These are phyloP conservation scores for Anthonomus grandis DNA, from an alignment of 1,140 invertebrate genomes.

Conservation along the genomic window DNA sequence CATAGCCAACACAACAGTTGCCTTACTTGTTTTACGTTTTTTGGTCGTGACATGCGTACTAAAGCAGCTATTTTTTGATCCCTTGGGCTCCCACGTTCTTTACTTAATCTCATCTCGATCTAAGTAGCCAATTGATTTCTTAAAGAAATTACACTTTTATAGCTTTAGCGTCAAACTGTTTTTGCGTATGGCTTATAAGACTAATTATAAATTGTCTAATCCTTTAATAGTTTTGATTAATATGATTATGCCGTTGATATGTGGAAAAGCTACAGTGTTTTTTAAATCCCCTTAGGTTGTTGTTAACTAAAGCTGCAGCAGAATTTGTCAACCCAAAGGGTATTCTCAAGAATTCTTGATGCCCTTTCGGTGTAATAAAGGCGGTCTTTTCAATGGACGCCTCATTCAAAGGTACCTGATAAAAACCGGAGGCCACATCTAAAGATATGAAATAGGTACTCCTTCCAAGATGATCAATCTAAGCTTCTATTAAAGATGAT, in stretches of 20 bases:
- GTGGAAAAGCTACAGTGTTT: slow-evolving; percentile 15
- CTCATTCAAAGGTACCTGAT: slow-evolving; percentile 39
- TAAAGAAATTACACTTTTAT: neutral
- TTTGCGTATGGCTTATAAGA: slow-evolving; percentile 6
- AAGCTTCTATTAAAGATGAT: slow-evolving; percentile 44
- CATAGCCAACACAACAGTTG: neutral
- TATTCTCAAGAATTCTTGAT: slow-evolving; percentile 38
- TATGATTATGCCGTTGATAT: slow-evolving; percentile 27
- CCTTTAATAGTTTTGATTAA: slow-evolving; percentile 1
- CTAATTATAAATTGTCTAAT: slow-evolving; percentile 5
- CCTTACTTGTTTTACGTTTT: neutral
- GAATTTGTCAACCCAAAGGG: slow-evolving; percentile 46
- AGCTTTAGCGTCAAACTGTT: neutral
- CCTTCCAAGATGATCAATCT: slow-evolving; percentile 30
- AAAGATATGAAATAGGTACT: slow-evolving; percentile 35
- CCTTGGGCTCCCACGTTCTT: neutral
- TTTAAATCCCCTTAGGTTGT: slow-evolving; percentile 1
- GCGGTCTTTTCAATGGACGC: slow-evolving; percentile 39
- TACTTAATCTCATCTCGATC: neutral
- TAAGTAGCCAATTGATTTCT: neutral
- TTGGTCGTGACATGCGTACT: neutral
- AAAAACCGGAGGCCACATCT: slow-evolving; percentile 34
- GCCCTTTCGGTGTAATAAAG: slow-evolving; percentile 34
- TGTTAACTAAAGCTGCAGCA: slow-evolving; percentile 44
- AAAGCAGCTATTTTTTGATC: neutral